These are phyloP conservation scores for Parapsyche elsis DNA, from an alignment of 1,140 invertebrate species.

Conservation along the genomic window DNA sequence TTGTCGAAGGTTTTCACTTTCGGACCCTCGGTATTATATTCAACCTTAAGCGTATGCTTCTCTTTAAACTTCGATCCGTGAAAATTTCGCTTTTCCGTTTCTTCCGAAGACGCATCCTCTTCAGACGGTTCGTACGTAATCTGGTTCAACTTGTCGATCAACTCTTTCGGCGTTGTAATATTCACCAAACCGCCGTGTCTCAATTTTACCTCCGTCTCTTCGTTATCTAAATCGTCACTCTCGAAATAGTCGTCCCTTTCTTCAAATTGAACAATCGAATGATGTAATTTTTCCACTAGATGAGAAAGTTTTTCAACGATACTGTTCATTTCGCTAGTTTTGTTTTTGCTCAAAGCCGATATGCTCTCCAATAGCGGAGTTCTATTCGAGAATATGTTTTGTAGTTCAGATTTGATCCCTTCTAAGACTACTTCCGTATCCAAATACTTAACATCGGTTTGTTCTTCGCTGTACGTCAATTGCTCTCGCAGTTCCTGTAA, in stretches of 20 bases:
- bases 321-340: constrained; percentile 1
- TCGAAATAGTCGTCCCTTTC: constrained; percentile 26
- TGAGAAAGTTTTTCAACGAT: constrained; percentile 27
- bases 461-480: constrained; percentile 38
- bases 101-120: constrained; percentile 5
- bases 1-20: not conserved
- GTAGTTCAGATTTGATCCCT: constrained; percentile 7
- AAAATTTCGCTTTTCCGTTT: not conserved
- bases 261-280: constrained; percentile 23
- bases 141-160: constrained; percentile 31
- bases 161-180: constrained; percentile 31
- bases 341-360: constrained; percentile 1
- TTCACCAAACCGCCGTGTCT: constrained; percentile 13
- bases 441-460: not conserved
- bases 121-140: constrained; percentile 31
- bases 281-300: constrained; percentile 32
- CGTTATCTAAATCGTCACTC: constrained; percentile 50
- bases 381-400: constrained; percentile 23
- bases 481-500: constrained; percentile 55
- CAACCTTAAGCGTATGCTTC: not conserved
- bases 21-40: constrained; percentile 13
- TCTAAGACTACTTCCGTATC: constrained; percentile 31
- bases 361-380: not conserved
- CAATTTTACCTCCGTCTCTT: not conserved
- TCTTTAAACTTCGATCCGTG: not conserved